A percentile compares a stretch with the other conserved stretches of the same genome.
Conservation (phyloP, 2,113 vertebrate genomes). For the Salvelinus alpinus region DNA sequence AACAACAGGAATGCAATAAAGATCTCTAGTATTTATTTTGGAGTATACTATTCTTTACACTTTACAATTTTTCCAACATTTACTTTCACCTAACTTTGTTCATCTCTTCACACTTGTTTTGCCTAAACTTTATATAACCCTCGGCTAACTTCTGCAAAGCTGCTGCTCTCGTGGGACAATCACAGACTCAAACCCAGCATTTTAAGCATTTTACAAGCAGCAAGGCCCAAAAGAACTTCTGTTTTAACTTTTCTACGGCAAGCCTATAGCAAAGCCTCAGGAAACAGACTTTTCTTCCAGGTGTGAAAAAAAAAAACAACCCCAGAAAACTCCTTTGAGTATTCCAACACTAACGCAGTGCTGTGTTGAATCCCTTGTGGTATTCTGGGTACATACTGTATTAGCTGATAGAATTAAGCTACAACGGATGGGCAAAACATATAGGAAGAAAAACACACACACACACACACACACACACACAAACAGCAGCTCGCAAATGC, state of each 20-base stretch:
- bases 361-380: slow-evolving; percentile 51
- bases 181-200: slow-evolving; percentile 72
- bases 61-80: slow-evolving; percentile 7
- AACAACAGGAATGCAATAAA: slow-evolving; percentile 42
- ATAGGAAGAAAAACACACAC: neutral
- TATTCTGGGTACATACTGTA: neutral
- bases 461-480: neutral
- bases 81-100: slow-evolving; percentile 64
- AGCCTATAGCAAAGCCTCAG: slow-evolving; percentile 64
- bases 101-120: slow-evolving; percentile 50
- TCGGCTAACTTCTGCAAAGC: slow-evolving; percentile 72
- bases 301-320: slow-evolving; percentile 42
- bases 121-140: slow-evolving; percentile 74
- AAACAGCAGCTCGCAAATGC: slow-evolving; percentile 33
- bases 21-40: slow-evolving; percentile 24
- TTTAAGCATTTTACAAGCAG: slow-evolving; percentile 72
- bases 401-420: no score
- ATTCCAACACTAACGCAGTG: slow-evolving; percentile 51
- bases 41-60: neutral
- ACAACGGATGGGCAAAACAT: neutral
- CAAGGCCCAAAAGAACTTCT: slow-evolving; percentile 66
- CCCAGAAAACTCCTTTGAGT: slow-evolving; percentile 72
- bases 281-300: slow-evolving; percentile 68
- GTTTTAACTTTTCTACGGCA: slow-evolving; percentile 69
- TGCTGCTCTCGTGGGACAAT: slow-evolving; percentile 69